Evolutionary conservation across 2,888 invertebrate genomes (phyloP).

Genomic region (Bibio marci): DNA sequence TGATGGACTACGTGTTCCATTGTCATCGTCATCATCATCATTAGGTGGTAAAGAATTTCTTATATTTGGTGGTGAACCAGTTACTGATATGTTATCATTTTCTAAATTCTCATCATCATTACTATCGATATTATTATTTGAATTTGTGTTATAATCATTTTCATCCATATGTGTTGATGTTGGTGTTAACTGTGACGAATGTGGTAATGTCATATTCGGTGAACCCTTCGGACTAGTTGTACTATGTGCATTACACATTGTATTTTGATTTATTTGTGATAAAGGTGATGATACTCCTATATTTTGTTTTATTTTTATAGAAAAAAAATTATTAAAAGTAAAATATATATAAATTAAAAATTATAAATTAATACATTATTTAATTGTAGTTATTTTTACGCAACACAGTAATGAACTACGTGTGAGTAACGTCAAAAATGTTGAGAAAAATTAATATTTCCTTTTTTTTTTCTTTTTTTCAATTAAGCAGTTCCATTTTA

Average conservation of each 20-base stretch:
- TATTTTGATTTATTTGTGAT: slow-evolving; percentile 17
- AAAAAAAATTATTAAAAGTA: neutral
- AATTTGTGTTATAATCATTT: slow-evolving; percentile 19
- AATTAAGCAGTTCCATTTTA: too few relatives aligned
- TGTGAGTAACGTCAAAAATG: too few relatives aligned
- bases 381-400: neutral
- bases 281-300: slow-evolving; percentile 15
- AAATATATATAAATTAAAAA: neutral
- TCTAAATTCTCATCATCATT: slow-evolving; percentile 29
- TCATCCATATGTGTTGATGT: slow-evolving; percentile 20
- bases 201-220: slow-evolving; percentile 22
- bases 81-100: slow-evolving; percentile 26
- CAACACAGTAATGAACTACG: too few relatives aligned
- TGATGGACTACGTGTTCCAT: too few relatives aligned
- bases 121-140: slow-evolving; percentile 11
- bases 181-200: slow-evolving; percentile 26
- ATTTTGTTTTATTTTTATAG: too few relatives aligned
- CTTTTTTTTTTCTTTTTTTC: too few relatives aligned
- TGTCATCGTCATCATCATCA: too few relatives aligned
- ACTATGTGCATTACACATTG: slow-evolving; percentile 43
- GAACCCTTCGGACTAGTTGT: slow-evolving; percentile 54
- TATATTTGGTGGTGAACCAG: slow-evolving; percentile 29
- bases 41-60: slow-evolving; percentile 11
- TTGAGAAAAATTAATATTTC: too few relatives aligned
- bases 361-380: neutral